Percentiles rank a stretch among this genome's conserved stretches.
phyloP scores from a whole-genome alignment of 1,140 invertebrate species.

The Drosophila funebris region DNA sequence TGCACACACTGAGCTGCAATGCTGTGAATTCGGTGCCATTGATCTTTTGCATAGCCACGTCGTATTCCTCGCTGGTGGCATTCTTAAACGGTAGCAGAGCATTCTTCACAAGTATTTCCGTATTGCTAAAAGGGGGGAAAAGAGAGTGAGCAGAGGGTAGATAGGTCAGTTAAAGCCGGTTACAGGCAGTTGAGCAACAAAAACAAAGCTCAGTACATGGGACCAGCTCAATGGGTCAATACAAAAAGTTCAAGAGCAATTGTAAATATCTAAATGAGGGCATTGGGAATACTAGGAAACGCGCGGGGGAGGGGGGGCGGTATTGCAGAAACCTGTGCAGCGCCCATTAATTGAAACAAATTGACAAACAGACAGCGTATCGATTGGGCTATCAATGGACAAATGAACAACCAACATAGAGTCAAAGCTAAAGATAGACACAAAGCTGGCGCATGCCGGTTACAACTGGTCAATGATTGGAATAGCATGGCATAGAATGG shows the following conservation, averaged over 20 bases:
- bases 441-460: slow-evolving; percentile 35
- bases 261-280: slow-evolving; percentile 34
- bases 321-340: slow-evolving; percentile 45
- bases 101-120: slow-evolving; percentile 85
- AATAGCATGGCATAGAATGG: not conserved
- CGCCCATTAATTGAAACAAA: slow-evolving; percentile 76
- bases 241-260: slow-evolving; percentile 49
- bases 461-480: slow-evolving; percentile 1
- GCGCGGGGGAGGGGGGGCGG: not conserved
- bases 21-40: slow-evolving; percentile 82
- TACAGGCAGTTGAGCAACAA: slow-evolving; percentile 23
- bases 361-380: slow-evolving; percentile 70
- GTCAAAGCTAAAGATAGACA: slow-evolving; percentile 35
- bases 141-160: not conserved
- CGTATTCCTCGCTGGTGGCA: slow-evolving; percentile 85
- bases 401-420: slow-evolving; percentile 29
- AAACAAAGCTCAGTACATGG: slow-evolving; percentile 42
- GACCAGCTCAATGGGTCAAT: slow-evolving; percentile 21
- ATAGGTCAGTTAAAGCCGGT: slow-evolving; percentile 46
- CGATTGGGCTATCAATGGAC: slow-evolving; percentile 71
- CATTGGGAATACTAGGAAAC: not conserved
- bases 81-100: slow-evolving; percentile 84
- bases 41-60: slow-evolving; percentile 83
- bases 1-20: slow-evolving; percentile 87
- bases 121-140: slow-evolving; percentile 86